Conservation (phyloP, 1,140 invertebrate species). For the Diachasmimorpha longicaudata region DNA sequence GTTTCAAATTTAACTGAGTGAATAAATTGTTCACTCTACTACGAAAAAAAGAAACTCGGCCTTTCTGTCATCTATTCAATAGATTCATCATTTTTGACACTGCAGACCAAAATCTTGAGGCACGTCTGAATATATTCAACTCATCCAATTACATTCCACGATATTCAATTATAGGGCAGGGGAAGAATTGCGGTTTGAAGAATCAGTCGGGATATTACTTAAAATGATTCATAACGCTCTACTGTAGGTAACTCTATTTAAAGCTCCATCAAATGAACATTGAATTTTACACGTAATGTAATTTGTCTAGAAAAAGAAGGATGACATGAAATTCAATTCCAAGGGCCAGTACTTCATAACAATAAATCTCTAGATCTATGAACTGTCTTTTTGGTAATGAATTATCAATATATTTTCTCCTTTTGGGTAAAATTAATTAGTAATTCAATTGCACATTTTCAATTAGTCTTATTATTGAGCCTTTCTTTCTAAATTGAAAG, state of each 20-base stretch:
- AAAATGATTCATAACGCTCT: constrained; percentile 5
- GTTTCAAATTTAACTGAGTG: too few relatives aligned
- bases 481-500: too few relatives aligned
- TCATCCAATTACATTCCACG: neutral
- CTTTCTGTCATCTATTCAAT: neutral
- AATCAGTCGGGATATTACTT: neutral
- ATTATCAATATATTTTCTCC: too few relatives aligned
- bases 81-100: neutral
- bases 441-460: too few relatives aligned
- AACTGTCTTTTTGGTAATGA: too few relatives aligned
- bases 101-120: neutral
- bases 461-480: too few relatives aligned
- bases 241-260: neutral
- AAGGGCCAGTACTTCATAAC: neutral
- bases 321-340: neutral
- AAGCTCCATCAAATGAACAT: neutral
- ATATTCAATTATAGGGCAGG: neutral
- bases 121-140: neutral
- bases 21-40: too few relatives aligned
- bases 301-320: neutral
- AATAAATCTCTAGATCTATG: too few relatives aligned
- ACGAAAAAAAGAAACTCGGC: neutral
- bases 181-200: neutral
- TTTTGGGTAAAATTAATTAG: too few relatives aligned
- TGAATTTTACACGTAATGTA: neutral